Conservation (phyloP, 1,140 invertebrate species). For the Cryptotermes secundus region DNA sequence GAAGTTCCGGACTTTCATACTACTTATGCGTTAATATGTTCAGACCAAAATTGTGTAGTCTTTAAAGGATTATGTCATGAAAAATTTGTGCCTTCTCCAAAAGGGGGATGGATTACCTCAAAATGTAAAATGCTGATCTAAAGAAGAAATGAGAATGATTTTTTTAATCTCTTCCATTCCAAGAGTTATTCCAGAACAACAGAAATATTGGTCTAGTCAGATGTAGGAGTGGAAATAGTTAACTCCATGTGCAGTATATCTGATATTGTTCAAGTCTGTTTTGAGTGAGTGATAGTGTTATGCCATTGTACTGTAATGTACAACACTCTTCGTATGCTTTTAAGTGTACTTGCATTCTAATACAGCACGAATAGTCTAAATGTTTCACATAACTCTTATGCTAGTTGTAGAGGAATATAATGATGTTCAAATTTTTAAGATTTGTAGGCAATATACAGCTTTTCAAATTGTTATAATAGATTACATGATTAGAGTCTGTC, state of each 20-base stretch:
- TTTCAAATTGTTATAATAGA: neutral
- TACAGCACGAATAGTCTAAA: neutral
- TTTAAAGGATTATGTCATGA: neutral
- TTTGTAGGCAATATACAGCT: neutral
- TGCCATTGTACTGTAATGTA: neutral
- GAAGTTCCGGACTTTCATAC: neutral
- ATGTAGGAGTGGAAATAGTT: neutral
- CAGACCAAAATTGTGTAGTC: neutral
- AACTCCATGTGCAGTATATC: neutral
- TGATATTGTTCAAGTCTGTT: neutral
- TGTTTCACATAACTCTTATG: neutral
- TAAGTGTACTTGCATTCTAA: neutral
- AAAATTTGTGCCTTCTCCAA: slow-evolving; percentile 1
- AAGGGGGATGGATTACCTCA: slow-evolving; percentile 5
- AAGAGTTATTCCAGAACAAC: neutral
- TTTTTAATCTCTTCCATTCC: neutral
- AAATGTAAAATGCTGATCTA: neutral
- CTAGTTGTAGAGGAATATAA: neutral
- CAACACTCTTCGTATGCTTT: neutral
- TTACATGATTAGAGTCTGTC: neutral
- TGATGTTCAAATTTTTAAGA: neutral
- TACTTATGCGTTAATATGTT: neutral
- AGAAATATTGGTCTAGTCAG: neutral
- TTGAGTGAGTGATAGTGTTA: neutral
- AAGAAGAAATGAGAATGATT: neutral